Evolutionary conservation across 2,113 vertebrate species (phyloP).

Genomic region (Ammodytes dubius): DNA sequence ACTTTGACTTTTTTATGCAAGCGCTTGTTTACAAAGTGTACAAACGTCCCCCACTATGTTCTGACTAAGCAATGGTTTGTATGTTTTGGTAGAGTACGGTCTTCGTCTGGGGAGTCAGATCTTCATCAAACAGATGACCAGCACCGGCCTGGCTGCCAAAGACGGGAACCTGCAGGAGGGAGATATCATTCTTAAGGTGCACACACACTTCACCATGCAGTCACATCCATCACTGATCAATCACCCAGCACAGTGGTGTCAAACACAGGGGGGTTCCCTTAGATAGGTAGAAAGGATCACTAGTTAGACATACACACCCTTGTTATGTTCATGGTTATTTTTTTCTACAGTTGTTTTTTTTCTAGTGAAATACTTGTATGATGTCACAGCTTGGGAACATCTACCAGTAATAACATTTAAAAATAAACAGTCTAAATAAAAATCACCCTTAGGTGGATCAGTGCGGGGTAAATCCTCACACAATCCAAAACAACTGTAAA

Average conservation of each 20-base stretch:
- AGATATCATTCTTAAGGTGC: slow-evolving; percentile 94
- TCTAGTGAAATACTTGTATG: too few relatives aligned
- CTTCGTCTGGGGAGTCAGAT: slow-evolving; percentile 95
- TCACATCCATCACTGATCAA: neutral
- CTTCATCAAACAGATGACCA: slow-evolving; percentile 94
- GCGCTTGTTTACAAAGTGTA: too few relatives aligned
- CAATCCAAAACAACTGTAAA: too few relatives aligned
- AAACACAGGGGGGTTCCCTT: neutral
- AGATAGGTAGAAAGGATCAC: neutral
- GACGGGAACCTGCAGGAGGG: slow-evolving; percentile 89
- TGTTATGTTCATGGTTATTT: too few relatives aligned
- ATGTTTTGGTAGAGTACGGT: slow-evolving; percentile 88
- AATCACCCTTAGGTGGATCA: too few relatives aligned
- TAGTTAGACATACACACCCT: neutral
- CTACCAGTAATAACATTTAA: too few relatives aligned
- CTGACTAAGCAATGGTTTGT: neutral
- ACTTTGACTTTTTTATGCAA: too few relatives aligned
- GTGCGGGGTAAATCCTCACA: too few relatives aligned
- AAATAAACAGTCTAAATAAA: too few relatives aligned
- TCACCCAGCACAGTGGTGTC: neutral
- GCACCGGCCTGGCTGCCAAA: slow-evolving; percentile 88
- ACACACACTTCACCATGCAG: neutral
- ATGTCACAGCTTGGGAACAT: too few relatives aligned
- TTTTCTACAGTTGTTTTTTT: too few relatives aligned
- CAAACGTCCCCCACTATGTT: too few relatives aligned